A percentile compares a stretch with the other conserved stretches of the same genome.
phyloP scores from a whole-genome alignment of 2,797 vertebrate genomes.

The Falco naumanni region DNA sequence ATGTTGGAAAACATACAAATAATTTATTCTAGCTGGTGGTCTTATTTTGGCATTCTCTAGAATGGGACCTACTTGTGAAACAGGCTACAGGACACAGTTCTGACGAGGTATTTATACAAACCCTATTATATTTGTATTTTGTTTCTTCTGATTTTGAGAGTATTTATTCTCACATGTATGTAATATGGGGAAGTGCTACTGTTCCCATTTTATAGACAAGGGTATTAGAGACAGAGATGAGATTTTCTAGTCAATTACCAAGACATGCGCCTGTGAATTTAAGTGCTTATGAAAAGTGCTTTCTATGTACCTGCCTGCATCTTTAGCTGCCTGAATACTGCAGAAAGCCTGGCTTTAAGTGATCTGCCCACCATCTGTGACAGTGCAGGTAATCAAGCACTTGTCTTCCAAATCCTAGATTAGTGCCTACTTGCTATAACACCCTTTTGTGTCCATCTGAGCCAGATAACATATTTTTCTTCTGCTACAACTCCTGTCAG shows the following conservation, averaged over 20 bases:
- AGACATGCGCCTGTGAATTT: not conserved
- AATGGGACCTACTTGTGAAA: not conserved
- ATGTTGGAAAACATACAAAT: not conserved
- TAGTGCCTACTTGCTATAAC: not conserved
- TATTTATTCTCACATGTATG: not conserved
- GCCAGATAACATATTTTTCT: not conserved
- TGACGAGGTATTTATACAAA: not conserved
- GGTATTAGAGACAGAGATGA: not conserved
- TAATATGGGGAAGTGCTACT: not conserved
- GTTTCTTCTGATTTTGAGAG: not conserved
- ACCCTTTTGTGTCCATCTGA: not conserved
- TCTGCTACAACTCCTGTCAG: not conserved
- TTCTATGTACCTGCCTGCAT: not conserved
- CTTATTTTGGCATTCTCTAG: not conserved
- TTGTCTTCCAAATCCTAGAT: constrained; percentile 5
- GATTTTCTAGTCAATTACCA: not conserved
- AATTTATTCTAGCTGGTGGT: not conserved
- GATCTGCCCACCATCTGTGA: not conserved
- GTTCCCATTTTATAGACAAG: not conserved
- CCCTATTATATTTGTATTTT: not conserved
- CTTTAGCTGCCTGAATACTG: not conserved
- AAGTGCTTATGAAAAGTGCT: not conserved
- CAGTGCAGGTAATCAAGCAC: not conserved
- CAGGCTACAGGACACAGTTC: not conserved
- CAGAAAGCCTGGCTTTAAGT: not conserved